Percentiles rank a stretch among this genome's conserved stretches.
Evolutionary conservation across 2,888 invertebrate species (phyloP).

Genomic region (Lacanobia wlatinum): DNA sequence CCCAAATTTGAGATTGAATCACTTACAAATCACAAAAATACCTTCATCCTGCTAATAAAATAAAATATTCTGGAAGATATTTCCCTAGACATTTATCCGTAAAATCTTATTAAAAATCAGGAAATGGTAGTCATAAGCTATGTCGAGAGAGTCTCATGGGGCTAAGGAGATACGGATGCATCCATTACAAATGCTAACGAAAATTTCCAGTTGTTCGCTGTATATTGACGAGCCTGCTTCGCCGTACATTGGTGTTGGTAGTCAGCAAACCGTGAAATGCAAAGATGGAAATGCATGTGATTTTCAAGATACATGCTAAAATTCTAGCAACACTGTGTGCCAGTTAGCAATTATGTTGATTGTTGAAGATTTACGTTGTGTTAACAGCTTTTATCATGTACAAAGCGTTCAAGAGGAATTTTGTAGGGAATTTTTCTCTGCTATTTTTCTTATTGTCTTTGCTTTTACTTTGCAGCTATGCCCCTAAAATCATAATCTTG

Average conservation of each 20-base stretch:
- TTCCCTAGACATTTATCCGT: background rate
- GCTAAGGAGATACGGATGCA: background rate
- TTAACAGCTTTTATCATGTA: too few relatives aligned
- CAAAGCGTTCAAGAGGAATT: too few relatives aligned
- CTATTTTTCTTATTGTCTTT: too few relatives aligned
- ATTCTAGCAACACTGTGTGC: background rate
- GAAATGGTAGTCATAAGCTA: constrained; percentile 5
- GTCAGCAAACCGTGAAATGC: constrained; percentile 29
- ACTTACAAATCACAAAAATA: background rate
- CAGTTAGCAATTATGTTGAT: too few relatives aligned
- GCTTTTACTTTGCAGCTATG: too few relatives aligned
- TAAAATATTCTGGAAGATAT: background rate
- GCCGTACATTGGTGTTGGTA: constrained; percentile 11
- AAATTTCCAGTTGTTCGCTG: constrained; percentile 7
- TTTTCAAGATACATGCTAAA: background rate
- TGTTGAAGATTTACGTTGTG: too few relatives aligned
- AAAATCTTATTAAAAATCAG: background rate
- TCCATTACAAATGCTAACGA: constrained; percentile 4
- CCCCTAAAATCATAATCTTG: too few relatives aligned
- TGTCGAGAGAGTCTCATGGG: background rate
- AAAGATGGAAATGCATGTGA: constrained; percentile 11
- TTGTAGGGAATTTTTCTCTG: too few relatives aligned
- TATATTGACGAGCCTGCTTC: constrained; percentile 29
- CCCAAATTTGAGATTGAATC: too few relatives aligned
- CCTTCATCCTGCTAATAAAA: background rate